phyloP scores from a whole-genome alignment of 2,888 invertebrate genomes.

The Agriopis aurantiaria region DNA sequence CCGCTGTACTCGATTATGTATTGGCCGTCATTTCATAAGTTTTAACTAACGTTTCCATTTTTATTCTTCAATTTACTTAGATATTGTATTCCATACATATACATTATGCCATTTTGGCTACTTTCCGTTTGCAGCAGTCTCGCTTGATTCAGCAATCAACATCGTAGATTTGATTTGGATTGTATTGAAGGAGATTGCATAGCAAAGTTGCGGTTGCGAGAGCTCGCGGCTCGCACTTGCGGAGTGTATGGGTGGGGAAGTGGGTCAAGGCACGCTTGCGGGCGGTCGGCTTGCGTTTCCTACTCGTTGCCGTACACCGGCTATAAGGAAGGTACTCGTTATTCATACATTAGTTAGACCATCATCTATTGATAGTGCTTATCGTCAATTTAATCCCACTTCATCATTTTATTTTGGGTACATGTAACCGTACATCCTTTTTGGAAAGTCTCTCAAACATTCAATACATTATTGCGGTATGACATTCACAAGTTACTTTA shows the following conservation, averaged over 20 bases:
- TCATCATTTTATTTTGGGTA: conserved; percentile 5
- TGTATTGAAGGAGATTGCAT: conserved; percentile 30
- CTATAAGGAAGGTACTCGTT: conserved; percentile 78
- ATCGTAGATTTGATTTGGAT: conserved; percentile 31
- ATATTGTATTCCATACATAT: neutral
- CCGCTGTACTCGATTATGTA: neutral
- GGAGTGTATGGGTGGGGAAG: conserved; percentile 58
- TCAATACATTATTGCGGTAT: neutral
- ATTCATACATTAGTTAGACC: conserved; percentile 64
- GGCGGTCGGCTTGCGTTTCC: conserved; percentile 74
- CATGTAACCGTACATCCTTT: neutral
- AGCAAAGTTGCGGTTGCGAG: conserved; percentile 53
- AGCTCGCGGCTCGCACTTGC: conserved; percentile 55
- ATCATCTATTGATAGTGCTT: conserved; percentile 58
- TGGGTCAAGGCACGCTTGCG: conserved; percentile 80
- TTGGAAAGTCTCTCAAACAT: neutral
- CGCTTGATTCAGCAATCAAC: conserved; percentile 22
- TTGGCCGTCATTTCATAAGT: too few species aligned
- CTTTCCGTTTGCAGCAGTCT: neutral
- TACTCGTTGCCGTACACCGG: conserved; percentile 60
- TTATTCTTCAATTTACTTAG: neutral
- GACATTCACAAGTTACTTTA: conserved; percentile 9
- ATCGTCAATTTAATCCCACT: conserved; percentile 40
- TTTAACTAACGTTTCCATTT: neutral
- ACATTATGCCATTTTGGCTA: neutral